phyloP scores from a whole-genome alignment of 2,888 invertebrate genomes.

The Antitype chi region DNA sequence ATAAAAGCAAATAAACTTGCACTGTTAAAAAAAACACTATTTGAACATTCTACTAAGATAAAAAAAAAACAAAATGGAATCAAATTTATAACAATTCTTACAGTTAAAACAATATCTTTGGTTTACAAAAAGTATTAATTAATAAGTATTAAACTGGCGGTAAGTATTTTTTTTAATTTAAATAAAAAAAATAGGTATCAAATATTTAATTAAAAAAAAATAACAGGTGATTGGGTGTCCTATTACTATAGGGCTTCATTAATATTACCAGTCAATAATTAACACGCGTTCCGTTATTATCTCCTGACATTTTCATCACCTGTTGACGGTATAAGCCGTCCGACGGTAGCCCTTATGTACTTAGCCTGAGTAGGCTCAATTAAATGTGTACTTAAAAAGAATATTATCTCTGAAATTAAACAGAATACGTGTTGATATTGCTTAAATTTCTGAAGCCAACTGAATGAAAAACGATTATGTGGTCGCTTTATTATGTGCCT shows the following conservation, averaged over 20 bases:
- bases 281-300: slow-evolving; percentile 68
- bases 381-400: slow-evolving; percentile 60
- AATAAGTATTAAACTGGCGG: not conserved
- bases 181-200: no score
- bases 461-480: slow-evolving; percentile 49
- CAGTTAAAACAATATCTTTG: not conserved
- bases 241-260: slow-evolving; percentile 54
- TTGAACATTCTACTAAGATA: not conserved
- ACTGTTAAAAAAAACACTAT: not conserved
- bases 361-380: slow-evolving; percentile 55
- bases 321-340: slow-evolving; percentile 67
- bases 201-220: slow-evolving; percentile 5
- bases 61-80: not conserved
- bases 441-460: slow-evolving; percentile 45
- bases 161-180: no score
- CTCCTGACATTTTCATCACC: slow-evolving; percentile 75
- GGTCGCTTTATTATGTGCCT: slow-evolving; percentile 18
- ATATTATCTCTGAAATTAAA: slow-evolving; percentile 63
- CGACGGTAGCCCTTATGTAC: slow-evolving; percentile 57
- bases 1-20: not conserved
- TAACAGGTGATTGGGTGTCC: slow-evolving; percentile 46
- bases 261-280: slow-evolving; percentile 66
- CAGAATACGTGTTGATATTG: slow-evolving; percentile 55
- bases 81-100: not conserved
- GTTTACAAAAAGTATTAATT: not conserved